Evolutionary conservation across 2,888 invertebrate species (phyloP), one percentile per base, ranked within the genome.

Genomic region (Gastracanthus pulcherrimus): DNA sequence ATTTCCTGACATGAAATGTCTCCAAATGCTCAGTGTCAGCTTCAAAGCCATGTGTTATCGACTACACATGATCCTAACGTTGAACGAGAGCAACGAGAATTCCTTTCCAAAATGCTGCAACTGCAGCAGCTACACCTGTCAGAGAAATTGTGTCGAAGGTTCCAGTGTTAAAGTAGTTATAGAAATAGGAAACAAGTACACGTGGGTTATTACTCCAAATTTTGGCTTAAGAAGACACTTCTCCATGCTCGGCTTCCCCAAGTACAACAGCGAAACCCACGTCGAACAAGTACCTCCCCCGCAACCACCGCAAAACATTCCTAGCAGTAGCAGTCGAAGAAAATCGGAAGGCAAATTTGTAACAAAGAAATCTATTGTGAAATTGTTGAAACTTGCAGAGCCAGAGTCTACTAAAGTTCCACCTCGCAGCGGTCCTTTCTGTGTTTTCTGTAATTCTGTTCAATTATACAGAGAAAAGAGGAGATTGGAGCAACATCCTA

Each of bases 161-260:
- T 89, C 90, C 13, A 90, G 89, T 78, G 88, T 89, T 4, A 91
- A 92, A 85, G 89, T 92, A 34, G 92, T 92, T 2, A 89, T 92
- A 38, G 92, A 92, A 84, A 92, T 92, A 76, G 92, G 92, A 31
- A 92, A 92, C 75, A 92, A 92, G 81, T 92, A 89, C 41, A 92
- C 92, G 0, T 92, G 92, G 92, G 89, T 92, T 5, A 89, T 92
- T 71, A 90, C 90, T 7, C 91, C 92, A 0, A 87, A 88, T 72
- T 91, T 89, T 83, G 90, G 90, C 6, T 83, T 92, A 11, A 88
- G 88, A 48, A 87, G 91, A 64, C 92, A 92, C 72, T 91, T 90
- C 77, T 90, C 91, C 0, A 88, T 92, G 84, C 91, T 91, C 80
- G 92, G 90, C 38, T 89, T 92, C 75, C 91, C 92, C 3, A 90